These are phyloP conservation scores for Pionites leucogaster DNA, from an alignment of 2,113 vertebrate species.

Conservation along the genomic window DNA sequence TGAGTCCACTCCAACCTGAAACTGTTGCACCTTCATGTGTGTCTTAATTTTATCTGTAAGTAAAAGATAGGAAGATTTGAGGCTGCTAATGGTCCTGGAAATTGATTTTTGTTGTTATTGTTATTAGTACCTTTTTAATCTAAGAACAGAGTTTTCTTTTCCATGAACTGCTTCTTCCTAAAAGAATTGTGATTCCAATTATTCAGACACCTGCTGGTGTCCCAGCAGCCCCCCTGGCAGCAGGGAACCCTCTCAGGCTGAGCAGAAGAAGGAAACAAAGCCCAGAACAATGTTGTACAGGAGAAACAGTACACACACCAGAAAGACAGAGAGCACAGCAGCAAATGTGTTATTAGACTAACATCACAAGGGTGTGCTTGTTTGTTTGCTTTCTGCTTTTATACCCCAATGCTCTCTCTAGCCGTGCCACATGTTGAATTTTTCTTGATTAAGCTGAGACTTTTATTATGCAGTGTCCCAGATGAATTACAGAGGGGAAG, in stretches of 20 bases:
- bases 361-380: slow-evolving; percentile 51
- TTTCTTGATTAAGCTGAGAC: slow-evolving; percentile 67
- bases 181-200: slow-evolving; percentile 65
- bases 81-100: slow-evolving; percentile 9
- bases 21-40: neutral
- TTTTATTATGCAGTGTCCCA: slow-evolving; percentile 49
- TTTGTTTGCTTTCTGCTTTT: slow-evolving; percentile 58
- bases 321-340: slow-evolving; percentile 34
- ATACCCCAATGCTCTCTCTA: slow-evolving; percentile 16
- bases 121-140: neutral
- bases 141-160: slow-evolving; percentile 33
- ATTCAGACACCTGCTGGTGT: slow-evolving; percentile 69
- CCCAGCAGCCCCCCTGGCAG: slow-evolving; percentile 47
- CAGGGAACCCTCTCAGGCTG: slow-evolving; percentile 42
- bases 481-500: slow-evolving; percentile 38
- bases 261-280: slow-evolving; percentile 57
- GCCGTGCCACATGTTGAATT: slow-evolving; percentile 47
- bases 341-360: slow-evolving; percentile 52
- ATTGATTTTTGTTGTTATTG: neutral
- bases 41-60: slow-evolving; percentile 39
- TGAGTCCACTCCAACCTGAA: neutral
- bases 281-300: slow-evolving; percentile 56
- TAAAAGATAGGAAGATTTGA: slow-evolving; percentile 1
- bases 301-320: slow-evolving; percentile 49
- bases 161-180: slow-evolving; percentile 8